Conservation (phyloP, 2,797 vertebrate species). For the Anguilla anguilla region DNA sequence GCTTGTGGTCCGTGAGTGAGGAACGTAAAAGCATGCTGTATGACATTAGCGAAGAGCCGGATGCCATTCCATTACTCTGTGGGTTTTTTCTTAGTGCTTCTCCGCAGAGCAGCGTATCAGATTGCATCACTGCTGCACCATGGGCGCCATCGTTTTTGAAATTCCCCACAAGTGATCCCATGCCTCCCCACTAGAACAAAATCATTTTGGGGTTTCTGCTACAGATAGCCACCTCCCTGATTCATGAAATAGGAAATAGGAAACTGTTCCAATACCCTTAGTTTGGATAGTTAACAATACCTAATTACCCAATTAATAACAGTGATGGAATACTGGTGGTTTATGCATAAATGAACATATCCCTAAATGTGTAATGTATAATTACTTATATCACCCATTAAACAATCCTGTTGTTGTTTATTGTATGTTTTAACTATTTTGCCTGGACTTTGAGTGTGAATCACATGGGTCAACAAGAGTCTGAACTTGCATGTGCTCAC, state of each 20-base stretch:
- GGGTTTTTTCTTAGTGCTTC: not conserved
- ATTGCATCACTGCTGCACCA: not conserved
- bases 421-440: not conserved
- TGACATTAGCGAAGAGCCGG: not conserved
- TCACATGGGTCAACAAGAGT: not conserved
- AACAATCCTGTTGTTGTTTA: not conserved
- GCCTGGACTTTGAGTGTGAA: not conserved
- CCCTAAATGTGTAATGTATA: not conserved
- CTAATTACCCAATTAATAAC: not conserved
- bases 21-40: not conserved
- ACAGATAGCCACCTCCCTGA: not conserved
- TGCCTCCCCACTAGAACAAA: not conserved
- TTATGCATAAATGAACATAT: not conserved
- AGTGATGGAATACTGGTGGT: not conserved
- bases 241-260: not conserved
- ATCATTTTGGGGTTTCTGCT: not conserved
- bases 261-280: not conserved
- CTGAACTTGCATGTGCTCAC: not conserved
- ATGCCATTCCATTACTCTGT: slow-evolving; percentile 13
- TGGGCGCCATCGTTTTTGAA: not conserved
- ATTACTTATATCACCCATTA: not conserved
- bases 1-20: not conserved
- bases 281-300: not conserved
- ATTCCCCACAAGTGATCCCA: not conserved
- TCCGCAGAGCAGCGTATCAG: not conserved